Evolutionary conservation across 2,888 invertebrate species (phyloP), one percentile per base, ranked within the genome.

Genomic region (Lasioglossum zephyrum): DNA sequence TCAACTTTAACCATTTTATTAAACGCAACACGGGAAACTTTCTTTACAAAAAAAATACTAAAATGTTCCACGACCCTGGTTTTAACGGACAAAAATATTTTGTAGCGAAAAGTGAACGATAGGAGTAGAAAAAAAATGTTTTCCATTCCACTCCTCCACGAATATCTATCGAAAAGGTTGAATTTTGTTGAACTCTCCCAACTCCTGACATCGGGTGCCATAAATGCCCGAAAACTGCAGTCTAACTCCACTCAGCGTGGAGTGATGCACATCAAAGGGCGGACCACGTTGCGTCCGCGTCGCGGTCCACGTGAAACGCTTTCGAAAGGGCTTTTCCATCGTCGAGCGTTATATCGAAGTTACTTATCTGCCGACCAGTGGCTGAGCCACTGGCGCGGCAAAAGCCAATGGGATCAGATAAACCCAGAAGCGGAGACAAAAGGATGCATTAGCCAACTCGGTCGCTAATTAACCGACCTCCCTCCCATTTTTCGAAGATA

Each of bases 371-470:
- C 31, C 70, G 70, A 18, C 70, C 79, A 4, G 81, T 49, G 77
- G 81, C 47, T 66, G 84, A 53, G 77, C 60, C 87, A 82, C 73
- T 78, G 83, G 79, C 85, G 81, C 88, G 85, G 84, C 77, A 78
- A 83, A 79, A 76, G 85, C 84, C 85, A 72, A 49, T 18, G 84
- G 77, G 85, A 93, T 93, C 93, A 93, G 93, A 93, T 93, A 93
- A 91, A 84, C 72, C 81, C 83, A 73, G 81, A 73, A 87, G 82
- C 87, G 90, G 90, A 93, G 93, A 93, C 92, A 93, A 93, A 93
- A 90, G 92, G 90, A 93, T 92, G 93, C 93, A 93, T 94, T 93
- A 93, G 92, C 92, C 92, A 92, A 94, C 89, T 66, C 88, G 81
- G 63, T 83, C 82, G 91, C 92, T 94, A 93, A 94, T 93, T 93